Conservation (phyloP, 2,888 invertebrate genomes). For the Diarsia rubi region DNA sequence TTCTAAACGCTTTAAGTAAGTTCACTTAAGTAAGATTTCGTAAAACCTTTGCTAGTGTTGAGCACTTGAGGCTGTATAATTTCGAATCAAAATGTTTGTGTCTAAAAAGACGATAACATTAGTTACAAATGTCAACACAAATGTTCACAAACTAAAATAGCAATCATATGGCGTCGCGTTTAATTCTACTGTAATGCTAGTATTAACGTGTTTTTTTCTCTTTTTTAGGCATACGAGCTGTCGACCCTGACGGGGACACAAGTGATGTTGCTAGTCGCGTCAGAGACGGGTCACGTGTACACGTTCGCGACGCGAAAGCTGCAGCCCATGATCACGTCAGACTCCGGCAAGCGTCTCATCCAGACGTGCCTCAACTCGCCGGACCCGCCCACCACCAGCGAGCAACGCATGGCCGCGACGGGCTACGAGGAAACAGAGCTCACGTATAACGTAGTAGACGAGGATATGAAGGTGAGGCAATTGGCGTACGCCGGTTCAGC, state of each 20-base stretch:
- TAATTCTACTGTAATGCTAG: neutral
- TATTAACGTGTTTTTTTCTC: conserved; percentile 55
- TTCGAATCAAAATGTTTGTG: conserved; percentile 8
- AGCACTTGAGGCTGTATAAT: conserved; percentile 12
- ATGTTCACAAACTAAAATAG: conserved; percentile 68
- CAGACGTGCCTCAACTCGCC: conserved; percentile 99
- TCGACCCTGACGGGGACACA: conserved; percentile 99
- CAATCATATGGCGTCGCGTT: neutral
- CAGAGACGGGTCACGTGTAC: conserved; percentile 99
- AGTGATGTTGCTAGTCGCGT: conserved; percentile 99
- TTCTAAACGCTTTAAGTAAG: conserved; percentile 6
- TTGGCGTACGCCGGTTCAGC: conserved; percentile 96
- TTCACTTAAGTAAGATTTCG: conserved; percentile 1
- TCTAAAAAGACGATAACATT: neutral
- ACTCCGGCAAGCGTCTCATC: conserved; percentile 98
- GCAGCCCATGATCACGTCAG: conserved; percentile 99
- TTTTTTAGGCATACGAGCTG: conserved; percentile 98
- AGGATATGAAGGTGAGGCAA: conserved; percentile 99
- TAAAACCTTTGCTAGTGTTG: conserved; percentile 4
- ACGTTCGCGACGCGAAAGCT: conserved; percentile 99
- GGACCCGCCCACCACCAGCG: conserved; percentile 96
- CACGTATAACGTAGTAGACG: conserved; percentile 98
- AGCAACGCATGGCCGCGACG: conserved; percentile 99
- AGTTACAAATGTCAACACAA: conserved; percentile 54
- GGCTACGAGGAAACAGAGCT: conserved; percentile 99